Evolutionary conservation across 1,140 invertebrate genomes (phyloP), one percentile per base, ranked within the genome.

Genomic region (Pollicipes pollicipes): DNA sequence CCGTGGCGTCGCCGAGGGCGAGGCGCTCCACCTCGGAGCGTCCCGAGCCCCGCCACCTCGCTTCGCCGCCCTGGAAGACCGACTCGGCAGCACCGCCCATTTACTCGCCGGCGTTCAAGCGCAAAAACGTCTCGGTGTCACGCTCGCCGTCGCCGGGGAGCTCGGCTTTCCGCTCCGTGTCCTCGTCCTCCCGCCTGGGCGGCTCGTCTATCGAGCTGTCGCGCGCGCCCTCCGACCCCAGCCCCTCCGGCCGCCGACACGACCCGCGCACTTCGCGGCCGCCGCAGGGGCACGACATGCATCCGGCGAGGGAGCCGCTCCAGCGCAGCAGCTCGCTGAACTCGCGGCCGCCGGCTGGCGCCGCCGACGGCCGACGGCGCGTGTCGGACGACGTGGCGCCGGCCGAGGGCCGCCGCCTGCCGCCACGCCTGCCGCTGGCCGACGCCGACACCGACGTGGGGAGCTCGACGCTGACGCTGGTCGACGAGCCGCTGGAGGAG

Each of bases 71-170:
- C 27, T 66, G 64, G 64, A 66, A 66, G 28, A 3, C 28, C 8
- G 64, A 66, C 1, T 66, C 64, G 1, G 10, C 64, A 3, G 28
- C 8, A 21, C 10, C 28, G 3, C 64, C 10, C 6, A 90, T 90
- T 80, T 91, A 90, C 81, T 90, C 88, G 1, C 89, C 89, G 31
- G 89, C 89, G 0, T 90, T 90, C 76, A 91, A 91, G 77, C 78
- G 88, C 70, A 89, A 89, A 80, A 85, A 84, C 64, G 79, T 90
- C 28, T 83, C 88, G 72, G 83, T 88, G 4, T 88, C 87, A 76
- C 75, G 31, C 69, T 75, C 82, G 82, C 58, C 79, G 45, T 73
- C 73, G 31, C 73, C 73, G 26, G 13, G 13, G 73, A 73, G 58
- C 69, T 73, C 37, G 32, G 70, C 17, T 74, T 71, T 67, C 45